These are phyloP conservation scores for Lepus oiostolus DNA, from an alignment of 2,797 vertebrate species.

Conservation along the genomic window DNA sequence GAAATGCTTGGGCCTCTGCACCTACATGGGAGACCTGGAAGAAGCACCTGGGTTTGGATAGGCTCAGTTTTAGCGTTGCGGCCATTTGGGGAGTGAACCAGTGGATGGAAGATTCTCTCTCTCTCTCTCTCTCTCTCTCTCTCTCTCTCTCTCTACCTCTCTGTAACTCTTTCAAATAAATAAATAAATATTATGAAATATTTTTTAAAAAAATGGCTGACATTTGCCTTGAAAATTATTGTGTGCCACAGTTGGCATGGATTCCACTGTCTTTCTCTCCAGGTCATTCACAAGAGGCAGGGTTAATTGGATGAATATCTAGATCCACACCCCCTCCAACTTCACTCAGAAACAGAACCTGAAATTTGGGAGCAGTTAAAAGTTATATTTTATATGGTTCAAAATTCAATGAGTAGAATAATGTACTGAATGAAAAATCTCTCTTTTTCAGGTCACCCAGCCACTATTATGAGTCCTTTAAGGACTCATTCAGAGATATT, in stretches of 20 bases:
- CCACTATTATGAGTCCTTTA: background rate
- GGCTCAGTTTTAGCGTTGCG: no score
- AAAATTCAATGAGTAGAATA: slow-evolving; percentile 38
- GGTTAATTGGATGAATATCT: background rate
- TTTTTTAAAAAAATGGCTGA: background rate
- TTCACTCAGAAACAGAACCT: background rate
- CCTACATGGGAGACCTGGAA: no score
- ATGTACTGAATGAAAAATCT: background rate
- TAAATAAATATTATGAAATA: no score
- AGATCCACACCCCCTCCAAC: background rate
- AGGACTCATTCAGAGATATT: background rate
- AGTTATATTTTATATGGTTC: background rate
- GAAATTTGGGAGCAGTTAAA: background rate
- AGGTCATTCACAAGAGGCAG: background rate
- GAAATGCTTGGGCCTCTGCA: no score
- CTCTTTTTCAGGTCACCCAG: background rate
- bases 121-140: no score
- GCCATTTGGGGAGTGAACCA: no score
- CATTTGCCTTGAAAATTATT: slow-evolving; percentile 27
- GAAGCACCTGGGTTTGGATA: no score
- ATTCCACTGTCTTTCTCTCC: background rate
- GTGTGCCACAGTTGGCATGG: background rate
- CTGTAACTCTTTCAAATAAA: no score
- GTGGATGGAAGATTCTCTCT: no score
- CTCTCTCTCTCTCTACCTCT: no score